A percentile compares a stretch with the other conserved stretches of the same genome.
Evolutionary conservation across 2,113 vertebrate genomes (phyloP).

Genomic region (Toxotes chatareus): DNA sequence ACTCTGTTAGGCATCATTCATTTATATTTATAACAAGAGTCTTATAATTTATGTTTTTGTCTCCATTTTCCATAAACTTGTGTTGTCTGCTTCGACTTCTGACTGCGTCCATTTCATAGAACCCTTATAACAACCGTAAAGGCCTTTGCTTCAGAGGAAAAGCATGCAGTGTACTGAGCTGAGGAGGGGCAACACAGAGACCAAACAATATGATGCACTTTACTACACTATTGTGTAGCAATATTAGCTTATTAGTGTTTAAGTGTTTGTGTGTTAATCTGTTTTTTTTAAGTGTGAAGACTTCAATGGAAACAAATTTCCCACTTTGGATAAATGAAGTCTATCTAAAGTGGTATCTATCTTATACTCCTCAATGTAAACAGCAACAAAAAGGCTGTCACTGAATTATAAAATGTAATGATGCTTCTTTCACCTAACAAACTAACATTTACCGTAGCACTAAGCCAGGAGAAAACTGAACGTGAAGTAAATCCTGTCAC

Average conservation of each 20-base stretch:
- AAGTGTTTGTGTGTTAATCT: background rate
- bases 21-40: background rate
- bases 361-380: background rate
- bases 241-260: background rate
- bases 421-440: background rate
- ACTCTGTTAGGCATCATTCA: constrained; percentile 9
- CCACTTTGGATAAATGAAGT: background rate
- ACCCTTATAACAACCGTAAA: background rate
- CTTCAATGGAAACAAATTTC: background rate
- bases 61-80: constrained; percentile 6
- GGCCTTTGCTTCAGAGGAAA: background rate
- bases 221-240: background rate
- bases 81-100: background rate
- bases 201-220: background rate
- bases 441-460: background rate
- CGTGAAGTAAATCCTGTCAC: background rate
- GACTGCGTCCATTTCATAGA: constrained; percentile 9
- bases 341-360: background rate
- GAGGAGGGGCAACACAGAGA: background rate
- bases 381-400: background rate
- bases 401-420: background rate
- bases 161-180: background rate
- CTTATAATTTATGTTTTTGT: background rate
- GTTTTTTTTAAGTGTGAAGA: background rate
- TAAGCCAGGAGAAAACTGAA: background rate